Base-by-base conservation (phyloP, 2,888 invertebrate species). In the Eristalinus aeneus region DNA sequence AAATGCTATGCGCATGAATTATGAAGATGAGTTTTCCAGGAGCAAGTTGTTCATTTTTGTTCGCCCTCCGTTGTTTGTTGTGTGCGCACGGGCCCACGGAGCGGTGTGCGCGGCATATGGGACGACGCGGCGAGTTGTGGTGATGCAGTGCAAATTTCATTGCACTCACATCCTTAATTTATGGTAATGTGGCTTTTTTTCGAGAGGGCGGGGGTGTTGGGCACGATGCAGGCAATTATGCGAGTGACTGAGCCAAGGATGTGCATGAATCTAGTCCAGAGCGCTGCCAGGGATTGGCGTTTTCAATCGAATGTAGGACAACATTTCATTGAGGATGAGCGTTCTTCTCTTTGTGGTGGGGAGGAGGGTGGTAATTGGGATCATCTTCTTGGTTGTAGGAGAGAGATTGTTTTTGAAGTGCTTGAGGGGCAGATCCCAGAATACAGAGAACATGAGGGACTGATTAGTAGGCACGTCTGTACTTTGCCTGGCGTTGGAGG, bases 1-100 rank as follows among this genome's bases (percentile, higher is more conserved):
- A 86, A 86, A 86, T 82, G 86, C 86, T 86, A 82, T 82, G 86
- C 82, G 86, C 86, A 86, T 86, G 86, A 86, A 86, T 86, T 82
- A 86, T 86, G 86, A 82, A 86, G 86, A 86, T 86, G 77, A 86
- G 82, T 86, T 82, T 81, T 85, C 80, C 85, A 85, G 81, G 81
- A 85, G 85, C 81, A 69, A 77, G 71, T 72, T 71, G 39, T 54
- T 53, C 46, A 20, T 46, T 54, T 67, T 73, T 72, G 61, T 80
- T 46, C 8, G 46, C 46, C 39, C 22, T 68, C 1, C 1, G 0
- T 69, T 56, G 39, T 16, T 23, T n/a, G 54, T 12, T 20, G 46
- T 8, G 46, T n/a, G 39, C 8, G 46, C 20, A 63, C 9, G 31
- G 9, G 16, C n/a, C n/a, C n/a, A 22, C 36, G 20, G 36, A 0